Evolutionary conservation across 1,140 invertebrate genomes (phyloP), one percentile per base, ranked within the genome.

Genomic region (Sminthurides bifidus): DNA sequence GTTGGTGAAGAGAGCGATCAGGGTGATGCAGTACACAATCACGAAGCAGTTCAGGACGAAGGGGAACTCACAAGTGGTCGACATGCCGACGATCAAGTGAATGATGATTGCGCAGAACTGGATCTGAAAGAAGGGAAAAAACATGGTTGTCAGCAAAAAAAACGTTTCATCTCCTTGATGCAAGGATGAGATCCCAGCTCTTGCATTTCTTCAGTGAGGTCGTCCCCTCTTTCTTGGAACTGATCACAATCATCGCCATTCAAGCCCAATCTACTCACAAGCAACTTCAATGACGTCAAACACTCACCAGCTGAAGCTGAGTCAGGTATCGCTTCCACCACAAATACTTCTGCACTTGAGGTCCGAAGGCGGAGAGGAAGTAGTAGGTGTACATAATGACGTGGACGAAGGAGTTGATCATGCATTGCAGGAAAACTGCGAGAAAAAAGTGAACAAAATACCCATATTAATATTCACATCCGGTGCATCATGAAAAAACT

Each of bases 251-350:
- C 10, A n/a, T 14, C 17, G 19, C 1, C n/a, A 43, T 26, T 27
- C 15, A 19, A 2, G 0, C 15, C 2, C 15, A 15, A 17, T 52
- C 37, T 29, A 21, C 26, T 44, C 26, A 21, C 6, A 3, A 5
- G 33, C 12, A 26, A 23, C 2, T 17, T 27, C 8, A 31, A 8
- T 1, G 6, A 31, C 17, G 3, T 17, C 33, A n/a, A 41, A n/a
- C 14, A 67, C 69, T 68, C 65, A 76, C 71, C 65, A 79, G 66
- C 66, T 79, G 77, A 24, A 77, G 65, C 51, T 69, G 69, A 4
- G 77, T 79, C 38, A 79, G 70, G 66, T 79, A 77, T 61, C 71
- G 70, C 66, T 79, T 79, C 77, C 77, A 79, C 76, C 77, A 79
- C 2, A 79, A 66, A 65, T 74, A 77, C 40, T 72, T 74, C 61